Evolutionary conservation across 2,113 vertebrate genomes (phyloP).

Genomic region (Channa argus): DNA sequence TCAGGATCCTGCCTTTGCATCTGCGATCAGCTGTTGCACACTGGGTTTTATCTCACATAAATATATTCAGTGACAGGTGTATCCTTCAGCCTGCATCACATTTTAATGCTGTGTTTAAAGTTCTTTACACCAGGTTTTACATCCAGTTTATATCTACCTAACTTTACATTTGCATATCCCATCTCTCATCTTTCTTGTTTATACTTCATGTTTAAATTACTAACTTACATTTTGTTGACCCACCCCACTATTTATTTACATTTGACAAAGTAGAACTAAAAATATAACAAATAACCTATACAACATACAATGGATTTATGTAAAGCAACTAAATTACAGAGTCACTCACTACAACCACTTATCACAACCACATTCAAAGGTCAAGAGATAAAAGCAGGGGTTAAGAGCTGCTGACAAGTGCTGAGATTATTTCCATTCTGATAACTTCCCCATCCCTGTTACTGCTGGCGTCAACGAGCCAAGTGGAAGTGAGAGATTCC

Average conservation of each 20-base stretch:
- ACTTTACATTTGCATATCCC: no score
- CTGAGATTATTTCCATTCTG: conserved; percentile 77
- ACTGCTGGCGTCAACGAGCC: conserved; percentile 67
- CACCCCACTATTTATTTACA: background rate
- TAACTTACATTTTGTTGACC: background rate
- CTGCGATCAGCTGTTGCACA: conserved; percentile 55
- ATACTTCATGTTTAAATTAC: background rate
- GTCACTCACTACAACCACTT: conserved; percentile 17
- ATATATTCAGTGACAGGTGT: conserved; percentile 51
- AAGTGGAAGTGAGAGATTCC: conserved; percentile 75
- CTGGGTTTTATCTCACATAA: conserved; percentile 50
- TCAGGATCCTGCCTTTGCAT: conserved; percentile 37
- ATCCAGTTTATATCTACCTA: no score
- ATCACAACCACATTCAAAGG: conserved; percentile 62
- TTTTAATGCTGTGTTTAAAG: conserved; percentile 29
- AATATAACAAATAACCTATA: background rate
- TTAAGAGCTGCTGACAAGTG: conserved; percentile 79
- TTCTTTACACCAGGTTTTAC: background rate
- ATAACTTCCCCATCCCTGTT: conserved; percentile 51
- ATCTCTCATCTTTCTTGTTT: background rate
- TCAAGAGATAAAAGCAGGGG: conserved; percentile 75
- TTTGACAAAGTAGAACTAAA: no score
- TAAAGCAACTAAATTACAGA: background rate
- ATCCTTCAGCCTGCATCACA: conserved; percentile 1
- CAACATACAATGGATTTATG: background rate